Percentiles rank a stretch among this genome's conserved stretches.
Evolutionary conservation across 2,797 vertebrate species (phyloP).

Genomic region (Mastacembelus armatus): DNA sequence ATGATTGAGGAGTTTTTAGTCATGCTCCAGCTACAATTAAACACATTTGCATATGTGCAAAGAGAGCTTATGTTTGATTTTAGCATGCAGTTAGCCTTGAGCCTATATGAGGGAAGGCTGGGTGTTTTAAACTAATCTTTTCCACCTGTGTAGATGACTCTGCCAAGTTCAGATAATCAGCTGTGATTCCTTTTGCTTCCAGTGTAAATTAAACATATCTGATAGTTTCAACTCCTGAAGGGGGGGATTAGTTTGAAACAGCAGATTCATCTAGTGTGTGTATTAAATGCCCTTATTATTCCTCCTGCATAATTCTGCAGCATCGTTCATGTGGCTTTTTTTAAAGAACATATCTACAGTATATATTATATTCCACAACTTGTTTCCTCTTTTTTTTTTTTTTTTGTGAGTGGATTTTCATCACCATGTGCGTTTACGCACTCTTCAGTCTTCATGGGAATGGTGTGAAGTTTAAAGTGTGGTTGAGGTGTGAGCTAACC

Average conservation of each 20-base stretch:
- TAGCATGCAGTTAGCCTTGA: constrained; percentile 13
- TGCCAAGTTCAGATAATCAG: constrained; percentile 23
- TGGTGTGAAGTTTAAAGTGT: constrained; percentile 49
- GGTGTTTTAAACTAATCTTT: constrained; percentile 28
- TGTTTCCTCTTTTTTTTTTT: not conserved
- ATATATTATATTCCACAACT: constrained; percentile 1
- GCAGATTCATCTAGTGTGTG: not conserved
- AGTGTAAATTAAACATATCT: constrained; percentile 21
- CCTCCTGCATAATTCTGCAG: constrained; percentile 1
- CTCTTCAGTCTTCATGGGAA: constrained; percentile 12
- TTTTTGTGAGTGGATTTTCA: not conserved
- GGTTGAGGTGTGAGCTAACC: constrained; percentile 57
- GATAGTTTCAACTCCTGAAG: constrained; percentile 5
- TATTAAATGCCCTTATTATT: not conserved
- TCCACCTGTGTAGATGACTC: constrained; percentile 11
- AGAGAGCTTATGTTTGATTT: constrained; percentile 35
- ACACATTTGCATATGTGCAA: constrained; percentile 27
- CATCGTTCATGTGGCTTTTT: not conserved
- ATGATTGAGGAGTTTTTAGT: constrained; percentile 28
- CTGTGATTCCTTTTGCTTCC: constrained; percentile 15
- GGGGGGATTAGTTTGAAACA: constrained; percentile 23
- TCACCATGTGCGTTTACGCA: not conserved
- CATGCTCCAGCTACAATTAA: constrained; percentile 22
- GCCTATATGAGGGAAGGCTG: constrained; percentile 6
- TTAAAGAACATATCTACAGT: not conserved